A percentile compares a stretch with the other conserved stretches of the same genome.
These are phyloP conservation scores for Chiroxiphia lanceolata DNA, from an alignment of 2,797 vertebrate species.

Conservation along the genomic window DNA sequence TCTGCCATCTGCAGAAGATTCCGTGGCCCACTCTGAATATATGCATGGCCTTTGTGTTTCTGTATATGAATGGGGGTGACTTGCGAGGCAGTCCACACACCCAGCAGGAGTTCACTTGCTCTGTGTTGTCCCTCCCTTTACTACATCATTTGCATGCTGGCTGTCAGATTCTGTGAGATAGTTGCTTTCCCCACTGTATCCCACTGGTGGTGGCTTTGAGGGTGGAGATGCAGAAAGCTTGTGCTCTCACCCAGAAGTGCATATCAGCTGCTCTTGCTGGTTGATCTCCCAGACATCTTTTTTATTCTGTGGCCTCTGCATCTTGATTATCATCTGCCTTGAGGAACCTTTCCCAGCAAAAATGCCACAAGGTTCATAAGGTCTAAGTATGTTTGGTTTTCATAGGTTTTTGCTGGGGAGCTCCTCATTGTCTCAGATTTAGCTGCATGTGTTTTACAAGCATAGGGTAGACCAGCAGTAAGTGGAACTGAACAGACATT, in stretches of 20 bases:
- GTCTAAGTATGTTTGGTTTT: neutral
- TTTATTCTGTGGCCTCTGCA: neutral
- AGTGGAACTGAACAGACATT: neutral
- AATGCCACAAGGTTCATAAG: neutral
- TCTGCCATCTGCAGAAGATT: neutral
- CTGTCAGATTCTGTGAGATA: neutral
- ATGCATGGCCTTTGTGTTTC: neutral
- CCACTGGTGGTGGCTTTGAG: neutral
- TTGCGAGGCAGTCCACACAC: accelerated
- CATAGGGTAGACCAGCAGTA: neutral
- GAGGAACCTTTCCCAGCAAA: neutral
- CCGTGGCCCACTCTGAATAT: neutral
- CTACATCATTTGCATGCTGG: neutral
- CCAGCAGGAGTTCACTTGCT: neutral
- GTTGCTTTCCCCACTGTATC: neutral
- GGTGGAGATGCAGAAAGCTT: neutral
- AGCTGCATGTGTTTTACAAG: neutral
- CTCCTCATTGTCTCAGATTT: neutral
- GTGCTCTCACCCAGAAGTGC: neutral
- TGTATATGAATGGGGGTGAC: neutral
- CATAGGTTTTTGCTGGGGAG: neutral
- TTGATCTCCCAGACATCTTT: neutral
- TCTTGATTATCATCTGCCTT: neutral
- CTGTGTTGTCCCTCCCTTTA: neutral
- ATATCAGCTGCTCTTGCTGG: neutral